Percentiles rank a stretch among this genome's conserved stretches.
Conservation (phyloP, 2,113 vertebrate genomes). For the Pelecanus crispus region DNA sequence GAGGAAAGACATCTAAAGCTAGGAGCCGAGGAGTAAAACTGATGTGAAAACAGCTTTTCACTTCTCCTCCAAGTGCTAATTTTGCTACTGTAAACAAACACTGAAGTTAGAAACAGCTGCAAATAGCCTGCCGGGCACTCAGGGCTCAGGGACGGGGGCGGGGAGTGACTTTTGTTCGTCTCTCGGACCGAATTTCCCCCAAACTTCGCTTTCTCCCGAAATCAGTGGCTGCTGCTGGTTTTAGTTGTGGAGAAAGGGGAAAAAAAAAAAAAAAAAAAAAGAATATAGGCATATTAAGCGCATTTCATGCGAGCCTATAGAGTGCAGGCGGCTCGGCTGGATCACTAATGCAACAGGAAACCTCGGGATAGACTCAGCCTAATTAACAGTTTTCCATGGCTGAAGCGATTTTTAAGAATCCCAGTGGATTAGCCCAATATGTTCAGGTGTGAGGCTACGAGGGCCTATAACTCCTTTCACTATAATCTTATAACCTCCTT, state of each 20-base stretch:
- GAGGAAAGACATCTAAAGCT: slow-evolving; percentile 1
- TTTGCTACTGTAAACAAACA: slow-evolving; percentile 60
- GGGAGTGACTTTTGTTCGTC: not conserved
- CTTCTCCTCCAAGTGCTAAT: slow-evolving; percentile 41
- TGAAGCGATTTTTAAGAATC: slow-evolving; percentile 55
- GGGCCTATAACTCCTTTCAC: slow-evolving; percentile 64
- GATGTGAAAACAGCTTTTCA: slow-evolving; percentile 61
- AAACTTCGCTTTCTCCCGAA: not conserved
- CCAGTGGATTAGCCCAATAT: slow-evolving; percentile 53
- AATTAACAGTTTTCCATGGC: slow-evolving; percentile 65
- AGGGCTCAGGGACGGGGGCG: not conserved
- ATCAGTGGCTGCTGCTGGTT: not conserved
- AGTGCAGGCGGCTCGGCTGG: slow-evolving; percentile 26
- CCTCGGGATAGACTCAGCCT: slow-evolving; percentile 47
- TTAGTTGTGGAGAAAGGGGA: not conserved
- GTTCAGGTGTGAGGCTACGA: slow-evolving; percentile 62
- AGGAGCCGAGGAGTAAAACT: slow-evolving; percentile 27
- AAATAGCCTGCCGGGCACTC: slow-evolving; percentile 35
- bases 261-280: not conserved
- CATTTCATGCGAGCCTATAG: not conserved
- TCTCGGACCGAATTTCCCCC: not conserved
- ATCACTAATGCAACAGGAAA: slow-evolving; percentile 61
- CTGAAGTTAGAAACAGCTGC: slow-evolving; percentile 61
- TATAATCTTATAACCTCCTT: slow-evolving; percentile 78
- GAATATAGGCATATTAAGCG: not conserved